phyloP scores from a whole-genome alignment of 2,797 vertebrate genomes.

The Myotis findleyi region DNA sequence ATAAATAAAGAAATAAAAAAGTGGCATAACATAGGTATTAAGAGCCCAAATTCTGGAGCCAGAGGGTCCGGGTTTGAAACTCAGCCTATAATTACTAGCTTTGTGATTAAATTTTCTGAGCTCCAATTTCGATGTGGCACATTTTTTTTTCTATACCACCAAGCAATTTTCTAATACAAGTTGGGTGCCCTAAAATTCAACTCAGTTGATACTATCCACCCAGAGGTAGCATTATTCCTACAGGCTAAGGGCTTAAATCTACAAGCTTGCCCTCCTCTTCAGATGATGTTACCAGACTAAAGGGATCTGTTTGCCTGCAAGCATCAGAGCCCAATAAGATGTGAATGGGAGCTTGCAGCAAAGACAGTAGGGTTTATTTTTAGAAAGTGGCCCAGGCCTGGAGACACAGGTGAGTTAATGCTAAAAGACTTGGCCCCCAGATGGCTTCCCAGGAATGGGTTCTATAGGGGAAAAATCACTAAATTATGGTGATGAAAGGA shows the following conservation, averaged over 20 bases:
- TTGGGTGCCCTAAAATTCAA: background rate
- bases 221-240: background rate
- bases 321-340: background rate
- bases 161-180: background rate
- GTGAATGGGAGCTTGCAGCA: background rate
- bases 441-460: background rate
- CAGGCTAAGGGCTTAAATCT: background rate
- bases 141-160: background rate
- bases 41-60: background rate
- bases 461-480: background rate
- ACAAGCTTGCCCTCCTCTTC: no score
- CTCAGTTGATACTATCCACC: background rate
- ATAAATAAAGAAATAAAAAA: no score
- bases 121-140: background rate
- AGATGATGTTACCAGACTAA: background rate
- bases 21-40: no score
- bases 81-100: background rate
- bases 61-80: background rate
- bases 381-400: background rate
- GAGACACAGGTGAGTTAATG: background rate
- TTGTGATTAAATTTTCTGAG: background rate
- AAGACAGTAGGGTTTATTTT: background rate
- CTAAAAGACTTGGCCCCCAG: background rate
- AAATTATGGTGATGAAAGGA: background rate
- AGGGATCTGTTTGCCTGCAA: background rate